A percentile compares a stretch with the other conserved stretches of the same genome.
Conservation (phyloP, 1,140 invertebrate genomes). For the Leptinotarsa lineolata region DNA sequence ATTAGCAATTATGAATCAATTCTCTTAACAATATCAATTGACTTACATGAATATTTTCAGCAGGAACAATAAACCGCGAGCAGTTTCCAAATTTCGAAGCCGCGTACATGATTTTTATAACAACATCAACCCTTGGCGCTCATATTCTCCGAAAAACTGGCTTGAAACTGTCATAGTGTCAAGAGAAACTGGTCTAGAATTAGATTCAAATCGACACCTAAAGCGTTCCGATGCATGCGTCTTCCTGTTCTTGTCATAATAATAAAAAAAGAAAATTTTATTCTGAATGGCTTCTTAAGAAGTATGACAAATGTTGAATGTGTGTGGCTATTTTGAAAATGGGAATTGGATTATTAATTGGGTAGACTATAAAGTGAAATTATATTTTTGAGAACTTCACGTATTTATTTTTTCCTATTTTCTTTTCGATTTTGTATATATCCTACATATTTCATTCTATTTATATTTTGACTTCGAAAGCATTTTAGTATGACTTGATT, state of each 20-base stretch:
- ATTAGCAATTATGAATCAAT: too few relatives aligned
- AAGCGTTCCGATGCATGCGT: constrained; percentile 30
- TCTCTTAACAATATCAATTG: too few relatives aligned
- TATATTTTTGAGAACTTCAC: not conserved
- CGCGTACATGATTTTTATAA: constrained; percentile 22
- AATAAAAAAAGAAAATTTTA: constrained; percentile 24
- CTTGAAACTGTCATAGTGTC: not conserved
- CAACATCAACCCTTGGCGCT: not conserved
- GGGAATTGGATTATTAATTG: constrained; percentile 9
- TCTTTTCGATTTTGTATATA: too few relatives aligned
- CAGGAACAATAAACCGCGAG: constrained; percentile 30
- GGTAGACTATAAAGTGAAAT: constrained; percentile 9
- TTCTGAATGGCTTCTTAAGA: constrained; percentile 8
- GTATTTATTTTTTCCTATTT: too few relatives aligned
- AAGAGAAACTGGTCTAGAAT: constrained; percentile 28
- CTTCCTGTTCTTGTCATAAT: constrained; percentile 34
- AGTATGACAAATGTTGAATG: constrained; percentile 17
- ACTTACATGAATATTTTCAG: constrained; percentile 42
- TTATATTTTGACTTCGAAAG: too few relatives aligned
- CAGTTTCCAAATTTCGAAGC: constrained; percentile 25
- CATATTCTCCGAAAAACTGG: not conserved
- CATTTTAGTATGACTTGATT: too few relatives aligned
- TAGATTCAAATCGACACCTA: constrained; percentile 39
- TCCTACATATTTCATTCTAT: too few relatives aligned
- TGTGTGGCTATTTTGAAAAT: constrained; percentile 11